Evolutionary conservation across 1,140 invertebrate genomes (phyloP).

Genomic region (Brachionus rubens): DNA sequence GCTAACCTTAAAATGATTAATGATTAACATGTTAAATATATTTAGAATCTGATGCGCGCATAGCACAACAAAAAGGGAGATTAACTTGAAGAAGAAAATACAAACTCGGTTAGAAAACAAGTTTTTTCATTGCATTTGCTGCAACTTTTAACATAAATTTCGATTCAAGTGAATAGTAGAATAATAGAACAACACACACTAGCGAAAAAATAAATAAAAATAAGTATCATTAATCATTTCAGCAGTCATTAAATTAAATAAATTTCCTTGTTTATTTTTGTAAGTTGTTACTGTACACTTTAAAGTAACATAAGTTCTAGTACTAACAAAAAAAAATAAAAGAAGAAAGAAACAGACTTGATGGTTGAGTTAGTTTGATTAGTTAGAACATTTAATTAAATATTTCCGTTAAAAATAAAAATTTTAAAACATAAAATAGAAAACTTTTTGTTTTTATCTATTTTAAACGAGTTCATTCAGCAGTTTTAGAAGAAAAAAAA

Average conservation of each 20-base stretch:
- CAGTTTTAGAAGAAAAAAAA: conserved; percentile 8
- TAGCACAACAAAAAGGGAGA: no score
- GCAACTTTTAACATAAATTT: no score
- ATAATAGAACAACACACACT: no score
- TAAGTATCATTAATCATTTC: conserved; percentile 29
- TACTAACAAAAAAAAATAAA: no score
- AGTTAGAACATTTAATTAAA: conserved; percentile 21
- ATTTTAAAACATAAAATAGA: conserved; percentile 16
- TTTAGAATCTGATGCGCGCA: no score
- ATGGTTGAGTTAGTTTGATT: conserved; percentile 16
- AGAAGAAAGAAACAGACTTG: background rate
- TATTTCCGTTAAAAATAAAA: conserved; percentile 11
- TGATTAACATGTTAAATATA: no score
- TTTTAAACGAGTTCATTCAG: conserved; percentile 18
- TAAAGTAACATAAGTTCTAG: no score
- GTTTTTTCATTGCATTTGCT: no score
- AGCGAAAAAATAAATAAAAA: conserved; percentile 11
- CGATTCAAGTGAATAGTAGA: background rate
- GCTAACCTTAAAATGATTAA: no score
- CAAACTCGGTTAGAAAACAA: no score
- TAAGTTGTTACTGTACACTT: conserved; percentile 22
- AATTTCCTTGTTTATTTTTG: conserved; percentile 40
- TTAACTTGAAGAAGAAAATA: no score
- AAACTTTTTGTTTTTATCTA: conserved; percentile 3
- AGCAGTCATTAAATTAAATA: no score